Evolutionary conservation across 2,113 vertebrate species (phyloP).

Genomic region (Lynx canadensis): DNA sequence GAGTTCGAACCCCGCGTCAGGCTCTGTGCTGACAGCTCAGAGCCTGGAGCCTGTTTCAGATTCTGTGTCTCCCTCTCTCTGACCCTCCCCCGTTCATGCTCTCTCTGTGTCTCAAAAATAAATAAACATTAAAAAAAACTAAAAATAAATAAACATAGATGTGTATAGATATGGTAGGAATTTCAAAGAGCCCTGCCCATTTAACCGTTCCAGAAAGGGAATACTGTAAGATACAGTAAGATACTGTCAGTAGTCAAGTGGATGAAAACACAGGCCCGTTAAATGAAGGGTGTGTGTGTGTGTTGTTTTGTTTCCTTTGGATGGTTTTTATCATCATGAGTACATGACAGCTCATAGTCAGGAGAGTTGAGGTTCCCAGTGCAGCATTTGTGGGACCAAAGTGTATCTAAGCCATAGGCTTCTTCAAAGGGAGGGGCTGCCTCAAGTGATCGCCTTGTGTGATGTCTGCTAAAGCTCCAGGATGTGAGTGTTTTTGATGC

Average conservation of each 20-base stretch:
- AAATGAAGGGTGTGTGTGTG: background rate
- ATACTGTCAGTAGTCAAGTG: background rate
- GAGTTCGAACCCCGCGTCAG: no score
- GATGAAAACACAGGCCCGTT: background rate
- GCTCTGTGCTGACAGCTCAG: no score
- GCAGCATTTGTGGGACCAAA: background rate
- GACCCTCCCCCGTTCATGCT: no score
- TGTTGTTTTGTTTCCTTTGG: background rate
- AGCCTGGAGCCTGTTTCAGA: no score
- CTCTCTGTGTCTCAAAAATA: no score
- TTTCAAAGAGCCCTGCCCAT: constrained; percentile 32
- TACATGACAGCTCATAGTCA: background rate
- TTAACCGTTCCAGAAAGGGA: constrained; percentile 50
- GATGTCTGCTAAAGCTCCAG: background rate
- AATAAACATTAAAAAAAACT: no score
- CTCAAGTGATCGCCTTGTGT: background rate
- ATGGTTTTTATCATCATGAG: background rate
- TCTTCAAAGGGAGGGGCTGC: background rate
- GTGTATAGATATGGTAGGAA: background rate
- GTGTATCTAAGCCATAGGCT: background rate
- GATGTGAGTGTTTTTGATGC: background rate
- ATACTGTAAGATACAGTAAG: background rate
- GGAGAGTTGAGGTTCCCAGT: background rate
- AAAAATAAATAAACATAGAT: background rate
- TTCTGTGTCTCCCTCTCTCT: no score